Percentiles rank a stretch among this genome's conserved stretches.
Conservation (phyloP, 1,140 invertebrate genomes). For the Galleria mellonella region DNA sequence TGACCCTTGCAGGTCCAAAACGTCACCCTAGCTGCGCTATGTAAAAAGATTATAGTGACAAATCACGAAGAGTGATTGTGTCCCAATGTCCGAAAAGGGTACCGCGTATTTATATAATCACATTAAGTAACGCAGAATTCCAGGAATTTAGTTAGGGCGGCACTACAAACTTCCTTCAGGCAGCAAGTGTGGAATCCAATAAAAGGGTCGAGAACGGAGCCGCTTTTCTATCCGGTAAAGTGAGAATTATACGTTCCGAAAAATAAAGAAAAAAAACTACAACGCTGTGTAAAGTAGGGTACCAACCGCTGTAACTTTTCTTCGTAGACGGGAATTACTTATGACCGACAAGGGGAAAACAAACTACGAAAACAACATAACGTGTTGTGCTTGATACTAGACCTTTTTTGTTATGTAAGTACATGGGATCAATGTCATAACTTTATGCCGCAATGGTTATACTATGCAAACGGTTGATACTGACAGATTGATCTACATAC, state of each 20-base stretch:
- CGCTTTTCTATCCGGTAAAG: slow-evolving; percentile 39
- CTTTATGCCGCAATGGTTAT: slow-evolving; percentile 4
- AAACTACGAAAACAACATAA: slow-evolving; percentile 38
- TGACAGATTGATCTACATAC: background rate
- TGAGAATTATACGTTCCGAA: slow-evolving; percentile 49
- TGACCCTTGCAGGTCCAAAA: no score
- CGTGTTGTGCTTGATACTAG: slow-evolving; percentile 30
- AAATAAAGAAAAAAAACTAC: slow-evolving; percentile 41
- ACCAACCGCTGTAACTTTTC: slow-evolving; percentile 38
- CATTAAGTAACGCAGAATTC: slow-evolving; percentile 32
- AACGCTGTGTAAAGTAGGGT: slow-evolving; percentile 32
- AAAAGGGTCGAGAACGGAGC: slow-evolving; percentile 34
- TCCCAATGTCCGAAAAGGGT: no score
- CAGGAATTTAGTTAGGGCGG: slow-evolving; percentile 35
- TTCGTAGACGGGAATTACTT: slow-evolving; percentile 42
- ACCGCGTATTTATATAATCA: slow-evolving; percentile 13
- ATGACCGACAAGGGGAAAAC: slow-evolving; percentile 41
- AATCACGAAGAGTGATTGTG: no score
- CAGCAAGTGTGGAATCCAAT: slow-evolving; percentile 57
- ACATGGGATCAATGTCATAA: slow-evolving; percentile 7
- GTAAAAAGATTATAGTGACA: no score
- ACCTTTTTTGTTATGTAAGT: slow-evolving; percentile 17
- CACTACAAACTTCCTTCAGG: slow-evolving; percentile 37
- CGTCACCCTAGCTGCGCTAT: no score
- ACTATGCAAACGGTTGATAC: slow-evolving; percentile 2